Evolutionary conservation across 2,888 invertebrate genomes (phyloP).

Genomic region (Drosophila vallismaia): DNA sequence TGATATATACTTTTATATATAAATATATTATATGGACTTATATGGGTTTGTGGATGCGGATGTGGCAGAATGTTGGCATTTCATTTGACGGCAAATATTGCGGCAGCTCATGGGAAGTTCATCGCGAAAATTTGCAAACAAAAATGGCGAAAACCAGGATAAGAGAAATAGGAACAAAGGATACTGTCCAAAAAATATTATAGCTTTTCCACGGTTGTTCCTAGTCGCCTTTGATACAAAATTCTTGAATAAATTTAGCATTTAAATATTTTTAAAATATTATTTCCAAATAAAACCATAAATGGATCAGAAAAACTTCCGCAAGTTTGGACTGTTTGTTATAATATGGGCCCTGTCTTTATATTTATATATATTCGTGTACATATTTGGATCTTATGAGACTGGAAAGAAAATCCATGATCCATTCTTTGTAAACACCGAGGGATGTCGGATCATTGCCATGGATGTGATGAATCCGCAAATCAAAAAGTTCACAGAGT

Average conservation of each 20-base stretch:
- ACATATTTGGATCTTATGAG: conserved; percentile 7
- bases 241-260: background rate
- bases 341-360: conserved; percentile 15
- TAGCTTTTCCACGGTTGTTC: background rate
- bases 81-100: conserved; percentile 47
- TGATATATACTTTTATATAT: conserved; percentile 1
- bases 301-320: conserved; percentile 16
- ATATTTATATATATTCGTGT: conserved; percentile 4
- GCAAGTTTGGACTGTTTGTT: conserved; percentile 9
- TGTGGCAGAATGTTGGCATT: conserved; percentile 20
- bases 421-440: conserved; percentile 31
- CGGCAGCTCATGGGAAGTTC: conserved; percentile 20
- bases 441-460: conserved; percentile 29
- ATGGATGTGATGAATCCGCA: conserved; percentile 33
- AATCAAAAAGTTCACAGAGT: conserved; percentile 7
- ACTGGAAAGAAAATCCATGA: background rate
- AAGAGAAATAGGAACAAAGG: background rate
- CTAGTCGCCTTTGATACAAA: background rate
- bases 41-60: conserved; percentile 14
- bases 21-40: background rate
- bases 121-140: background rate
- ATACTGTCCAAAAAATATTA: background rate
- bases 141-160: background rate
- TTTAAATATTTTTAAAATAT: background rate
- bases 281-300: too few species aligned